Percentiles rank a stretch among this genome's conserved stretches.
Conservation (phyloP, 1,140 invertebrate genomes). For the Drosophila nannoptera region DNA sequence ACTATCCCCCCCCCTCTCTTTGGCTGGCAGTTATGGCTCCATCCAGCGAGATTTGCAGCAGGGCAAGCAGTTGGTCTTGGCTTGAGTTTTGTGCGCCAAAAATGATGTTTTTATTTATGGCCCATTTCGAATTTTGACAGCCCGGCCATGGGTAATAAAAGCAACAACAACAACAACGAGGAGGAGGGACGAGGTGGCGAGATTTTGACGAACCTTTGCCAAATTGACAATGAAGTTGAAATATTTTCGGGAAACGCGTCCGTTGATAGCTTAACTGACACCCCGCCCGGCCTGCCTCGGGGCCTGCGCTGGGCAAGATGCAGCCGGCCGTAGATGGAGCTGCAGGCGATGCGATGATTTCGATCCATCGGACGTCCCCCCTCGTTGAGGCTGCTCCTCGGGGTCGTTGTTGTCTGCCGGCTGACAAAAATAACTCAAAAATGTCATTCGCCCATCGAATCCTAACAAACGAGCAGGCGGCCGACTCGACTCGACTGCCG, state of each 20-base stretch:
- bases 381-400: slow-evolving; percentile 37
- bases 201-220: slow-evolving; percentile 71
- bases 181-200: too few relatives aligned
- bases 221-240: slow-evolving; percentile 54
- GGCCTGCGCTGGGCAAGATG: too few relatives aligned
- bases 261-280: too few relatives aligned
- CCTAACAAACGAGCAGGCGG: slow-evolving; percentile 69
- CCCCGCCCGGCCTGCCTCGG: too few relatives aligned
- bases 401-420: slow-evolving; percentile 36
- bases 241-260: not conserved
- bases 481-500: too few relatives aligned
- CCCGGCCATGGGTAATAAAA: slow-evolving; percentile 68
- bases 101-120: slow-evolving; percentile 79
- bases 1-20: not conserved
- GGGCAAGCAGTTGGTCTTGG: slow-evolving; percentile 16
- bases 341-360: too few relatives aligned
- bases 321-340: too few relatives aligned
- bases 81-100: slow-evolving; percentile 49
- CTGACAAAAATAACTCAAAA: slow-evolving; percentile 78
- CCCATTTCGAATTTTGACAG: slow-evolving; percentile 77
- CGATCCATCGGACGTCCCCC: too few relatives aligned
- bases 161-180: slow-evolving; percentile 18
- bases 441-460: slow-evolving; percentile 78
- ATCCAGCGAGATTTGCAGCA: slow-evolving; percentile 52
- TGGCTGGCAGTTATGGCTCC: slow-evolving; percentile 56